Percentiles rank a stretch among this genome's conserved stretches.
These are phyloP conservation scores for Scopus umbretta DNA, from an alignment of 2,113 vertebrate species.

Conservation along the genomic window DNA sequence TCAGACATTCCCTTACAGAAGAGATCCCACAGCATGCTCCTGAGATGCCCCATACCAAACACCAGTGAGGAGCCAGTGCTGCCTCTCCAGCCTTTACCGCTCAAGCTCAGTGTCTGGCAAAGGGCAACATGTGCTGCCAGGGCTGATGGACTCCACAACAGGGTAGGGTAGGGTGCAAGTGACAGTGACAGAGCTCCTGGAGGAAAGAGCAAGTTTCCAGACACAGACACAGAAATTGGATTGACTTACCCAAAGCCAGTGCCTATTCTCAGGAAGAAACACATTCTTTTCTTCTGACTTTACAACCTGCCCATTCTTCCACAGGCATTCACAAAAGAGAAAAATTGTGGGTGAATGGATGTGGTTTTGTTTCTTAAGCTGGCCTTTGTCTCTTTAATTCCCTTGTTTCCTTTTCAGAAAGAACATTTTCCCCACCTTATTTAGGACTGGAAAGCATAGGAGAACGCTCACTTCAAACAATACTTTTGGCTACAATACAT, in stretches of 20 bases:
- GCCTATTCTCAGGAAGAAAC: background rate
- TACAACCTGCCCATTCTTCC: background rate
- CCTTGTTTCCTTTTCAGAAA: conserved; percentile 21
- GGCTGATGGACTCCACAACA: background rate
- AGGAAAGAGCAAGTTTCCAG: background rate
- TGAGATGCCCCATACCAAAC: background rate
- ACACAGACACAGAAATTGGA: background rate
- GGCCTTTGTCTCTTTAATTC: conserved; percentile 18
- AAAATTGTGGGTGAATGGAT: background rate
- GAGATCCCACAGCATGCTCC: background rate
- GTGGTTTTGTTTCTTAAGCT: conserved; percentile 28
- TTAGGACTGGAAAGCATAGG: background rate
- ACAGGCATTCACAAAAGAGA: background rate
- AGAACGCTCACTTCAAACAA: conserved; percentile 21
- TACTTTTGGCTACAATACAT: background rate
- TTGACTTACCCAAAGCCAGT: background rate
- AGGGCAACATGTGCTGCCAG: rapidly evolving
- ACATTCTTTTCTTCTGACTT: background rate
- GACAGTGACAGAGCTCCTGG: background rate
- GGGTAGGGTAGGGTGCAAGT: background rate
- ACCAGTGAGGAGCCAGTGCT: rapidly evolving
- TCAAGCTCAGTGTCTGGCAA: background rate
- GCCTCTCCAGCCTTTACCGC: background rate
- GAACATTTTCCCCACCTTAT: background rate
- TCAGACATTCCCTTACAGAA: background rate